phyloP scores from a whole-genome alignment of 64 coral and sea anemone species.

The Cladopsammia gracilis region DNA sequence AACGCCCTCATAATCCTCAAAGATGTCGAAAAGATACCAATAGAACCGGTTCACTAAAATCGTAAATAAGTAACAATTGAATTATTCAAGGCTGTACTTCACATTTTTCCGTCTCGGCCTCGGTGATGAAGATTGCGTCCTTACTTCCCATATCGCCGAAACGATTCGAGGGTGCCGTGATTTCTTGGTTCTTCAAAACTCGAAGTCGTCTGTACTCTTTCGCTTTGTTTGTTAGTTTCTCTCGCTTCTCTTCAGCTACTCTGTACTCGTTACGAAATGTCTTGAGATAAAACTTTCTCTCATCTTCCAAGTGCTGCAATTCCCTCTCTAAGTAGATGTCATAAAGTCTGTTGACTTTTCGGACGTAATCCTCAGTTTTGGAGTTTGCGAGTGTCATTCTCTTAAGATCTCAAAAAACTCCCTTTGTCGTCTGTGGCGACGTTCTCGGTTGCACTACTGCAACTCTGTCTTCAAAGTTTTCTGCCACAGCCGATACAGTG shows the following conservation, averaged over 20 bases:
- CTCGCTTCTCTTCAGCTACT: slow-evolving; percentile 33
- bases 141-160: neutral
- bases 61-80: too few species aligned
- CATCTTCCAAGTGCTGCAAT: slow-evolving; percentile 41
- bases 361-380: slow-evolving; percentile 53
- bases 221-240: slow-evolving; percentile 49
- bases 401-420: neutral
- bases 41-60: too few species aligned
- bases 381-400: slow-evolving; percentile 24
- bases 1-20: too few species aligned
- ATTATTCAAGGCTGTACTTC: too few species aligned
- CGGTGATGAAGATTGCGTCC: slow-evolving; percentile 10
- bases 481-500: too few species aligned
- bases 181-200: neutral
- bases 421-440: neutral
- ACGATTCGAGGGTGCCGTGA: neutral
- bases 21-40: too few species aligned
- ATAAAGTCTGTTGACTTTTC: slow-evolving; percentile 59
- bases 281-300: slow-evolving; percentile 56
- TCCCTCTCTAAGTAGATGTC: slow-evolving; percentile 51
- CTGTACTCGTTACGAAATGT: slow-evolving; percentile 43
- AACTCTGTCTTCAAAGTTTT: too few species aligned
- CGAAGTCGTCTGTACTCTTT: slow-evolving; percentile 15
- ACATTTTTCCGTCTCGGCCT: neutral
- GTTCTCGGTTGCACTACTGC: too few species aligned